Evolutionary conservation across 1,140 invertebrate genomes (phyloP).

Genomic region (Mycetomoellerius zeteki): DNA sequence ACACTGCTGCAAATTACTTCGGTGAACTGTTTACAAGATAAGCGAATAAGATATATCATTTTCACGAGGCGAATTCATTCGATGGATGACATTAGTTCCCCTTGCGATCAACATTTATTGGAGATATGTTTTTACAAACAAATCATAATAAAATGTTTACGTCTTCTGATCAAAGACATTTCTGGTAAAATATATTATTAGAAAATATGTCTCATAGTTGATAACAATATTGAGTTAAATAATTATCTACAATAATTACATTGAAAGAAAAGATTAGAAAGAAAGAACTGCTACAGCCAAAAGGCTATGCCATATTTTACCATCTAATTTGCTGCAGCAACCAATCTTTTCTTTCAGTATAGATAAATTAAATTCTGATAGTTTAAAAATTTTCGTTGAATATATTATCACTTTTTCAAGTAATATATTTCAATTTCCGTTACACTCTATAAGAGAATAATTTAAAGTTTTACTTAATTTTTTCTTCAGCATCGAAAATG

Average conservation of each 20-base stretch:
- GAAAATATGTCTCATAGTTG: not conserved
- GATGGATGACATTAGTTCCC: not conserved
- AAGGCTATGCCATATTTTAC: too few relatives aligned
- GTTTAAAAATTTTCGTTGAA: not conserved
- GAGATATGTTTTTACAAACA: not conserved
- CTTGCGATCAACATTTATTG: not conserved
- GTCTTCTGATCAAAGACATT: not conserved
- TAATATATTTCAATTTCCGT: not conserved
- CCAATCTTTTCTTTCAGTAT: too few relatives aligned
- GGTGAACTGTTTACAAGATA: conserved; percentile 59
- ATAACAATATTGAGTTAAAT: not conserved
- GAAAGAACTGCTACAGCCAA: too few relatives aligned
- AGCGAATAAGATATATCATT: conserved; percentile 34
- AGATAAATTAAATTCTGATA: not conserved
- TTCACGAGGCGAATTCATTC: conserved; percentile 1
- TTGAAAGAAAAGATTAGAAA: too few relatives aligned
- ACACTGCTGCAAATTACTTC: conserved; percentile 56
- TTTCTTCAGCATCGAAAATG: not conserved
- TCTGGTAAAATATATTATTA: not conserved
- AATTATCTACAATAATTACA: not conserved
- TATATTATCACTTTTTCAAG: not conserved
- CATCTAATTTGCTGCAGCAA: too few relatives aligned
- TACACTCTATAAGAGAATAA: not conserved
- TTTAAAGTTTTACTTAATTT: not conserved
- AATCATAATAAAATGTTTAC: not conserved